Percentiles rank a stretch among this genome's conserved stretches.
Evolutionary conservation across 2,797 vertebrate species (phyloP).

Genomic region (Hypotaenidia philippensis): DNA sequence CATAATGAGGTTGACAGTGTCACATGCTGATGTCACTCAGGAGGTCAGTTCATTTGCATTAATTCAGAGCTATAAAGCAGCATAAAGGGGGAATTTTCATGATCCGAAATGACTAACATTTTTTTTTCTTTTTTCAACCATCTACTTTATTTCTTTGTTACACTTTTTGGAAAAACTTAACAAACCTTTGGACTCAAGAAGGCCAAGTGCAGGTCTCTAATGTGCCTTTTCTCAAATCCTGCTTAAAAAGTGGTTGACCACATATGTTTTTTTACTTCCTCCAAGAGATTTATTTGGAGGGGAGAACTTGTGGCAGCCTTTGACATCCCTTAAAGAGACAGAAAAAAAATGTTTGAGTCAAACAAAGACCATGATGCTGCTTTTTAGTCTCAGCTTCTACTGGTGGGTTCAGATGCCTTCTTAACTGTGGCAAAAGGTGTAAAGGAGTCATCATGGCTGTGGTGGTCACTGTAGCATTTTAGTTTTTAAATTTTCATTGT

Average conservation of each 20-base stretch:
- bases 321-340: neutral
- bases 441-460: rapidly evolving
- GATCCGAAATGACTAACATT: neutral
- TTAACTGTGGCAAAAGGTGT: neutral
- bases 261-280: neutral
- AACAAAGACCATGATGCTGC: neutral
- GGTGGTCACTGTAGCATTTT: neutral
- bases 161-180: neutral
- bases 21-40: neutral
- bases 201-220: neutral
- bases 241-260: neutral
- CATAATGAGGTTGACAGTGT: neutral
- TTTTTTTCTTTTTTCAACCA: rapidly evolving
- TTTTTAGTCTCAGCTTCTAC: neutral
- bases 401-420: neutral
- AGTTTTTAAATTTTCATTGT: neutral
- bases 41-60: conserved; percentile 37
- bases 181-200: neutral
- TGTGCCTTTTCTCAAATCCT: neutral
- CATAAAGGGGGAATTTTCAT: neutral
- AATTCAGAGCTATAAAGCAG: neutral
- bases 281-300: neutral
- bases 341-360: neutral
- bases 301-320: neutral
- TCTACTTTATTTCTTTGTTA: neutral